phyloP scores from a whole-genome alignment of 2,797 vertebrate species.

The Eurystomus glaucurus region DNA sequence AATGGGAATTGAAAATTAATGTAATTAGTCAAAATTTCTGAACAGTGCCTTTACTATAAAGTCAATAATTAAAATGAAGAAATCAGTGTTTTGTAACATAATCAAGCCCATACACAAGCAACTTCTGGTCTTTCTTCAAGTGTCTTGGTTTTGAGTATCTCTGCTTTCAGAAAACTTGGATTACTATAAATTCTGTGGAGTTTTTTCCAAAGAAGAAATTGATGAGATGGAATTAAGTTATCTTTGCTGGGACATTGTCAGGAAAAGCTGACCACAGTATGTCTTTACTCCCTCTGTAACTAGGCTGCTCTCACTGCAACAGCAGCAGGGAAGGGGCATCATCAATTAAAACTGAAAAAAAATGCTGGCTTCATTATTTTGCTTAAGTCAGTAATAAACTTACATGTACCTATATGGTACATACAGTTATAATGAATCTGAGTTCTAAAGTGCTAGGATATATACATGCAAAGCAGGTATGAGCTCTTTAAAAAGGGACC shows the following conservation, averaged over 20 bases:
- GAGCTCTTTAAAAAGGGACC: slow-evolving; percentile 22
- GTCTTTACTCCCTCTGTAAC: slow-evolving; percentile 39
- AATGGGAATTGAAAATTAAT: slow-evolving; percentile 45
- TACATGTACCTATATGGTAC: not conserved
- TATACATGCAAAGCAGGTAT: not conserved
- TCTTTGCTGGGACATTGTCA: slow-evolving; percentile 5
- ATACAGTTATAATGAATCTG: not conserved
- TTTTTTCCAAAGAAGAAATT: not conserved
- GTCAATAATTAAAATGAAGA: slow-evolving; percentile 39
- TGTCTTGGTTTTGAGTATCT: not conserved
- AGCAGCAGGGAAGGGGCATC: slow-evolving; percentile 40
- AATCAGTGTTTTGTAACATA: not conserved
- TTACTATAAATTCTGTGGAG: fast-evolving
- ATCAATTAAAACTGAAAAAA: slow-evolving; percentile 65
- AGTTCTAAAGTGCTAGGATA: slow-evolving; percentile 10
- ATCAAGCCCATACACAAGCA: not conserved
- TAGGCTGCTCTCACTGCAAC: slow-evolving; percentile 62
- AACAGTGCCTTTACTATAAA: not conserved
- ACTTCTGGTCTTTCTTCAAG: not conserved
- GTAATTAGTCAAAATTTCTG: slow-evolving; percentile 23
- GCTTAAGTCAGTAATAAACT: not conserved
- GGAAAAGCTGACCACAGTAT: slow-evolving; percentile 1
- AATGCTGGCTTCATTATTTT: slow-evolving; percentile 33
- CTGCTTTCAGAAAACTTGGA: not conserved
- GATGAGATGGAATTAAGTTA: not conserved